Conservation (phyloP, 2,888 invertebrate species). For the Rhaphigaster nebulosa region DNA sequence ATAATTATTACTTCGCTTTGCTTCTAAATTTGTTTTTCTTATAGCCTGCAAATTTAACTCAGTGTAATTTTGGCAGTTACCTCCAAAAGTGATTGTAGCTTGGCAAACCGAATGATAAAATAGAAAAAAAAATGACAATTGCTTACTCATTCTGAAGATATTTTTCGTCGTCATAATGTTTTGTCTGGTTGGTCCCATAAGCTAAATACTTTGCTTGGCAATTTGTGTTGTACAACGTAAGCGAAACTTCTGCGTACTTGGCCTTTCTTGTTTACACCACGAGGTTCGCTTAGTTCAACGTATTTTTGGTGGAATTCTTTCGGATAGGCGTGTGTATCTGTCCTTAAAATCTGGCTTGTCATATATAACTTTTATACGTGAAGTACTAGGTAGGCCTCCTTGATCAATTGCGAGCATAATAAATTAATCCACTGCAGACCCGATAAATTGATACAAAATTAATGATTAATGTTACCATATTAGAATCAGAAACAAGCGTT, state of each 20-base stretch:
- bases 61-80: not conserved
- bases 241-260: constrained; percentile 12
- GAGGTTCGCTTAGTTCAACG: not conserved
- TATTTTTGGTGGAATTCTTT: not conserved
- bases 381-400: no score
- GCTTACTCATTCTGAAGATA: not conserved
- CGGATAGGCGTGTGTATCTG: not conserved
- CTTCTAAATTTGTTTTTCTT: no score
- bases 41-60: no score
- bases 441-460: not conserved
- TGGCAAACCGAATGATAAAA: constrained; percentile 19
- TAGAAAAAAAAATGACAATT: constrained; percentile 18
- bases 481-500: not conserved
- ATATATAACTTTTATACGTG: not conserved
- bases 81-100: not conserved
- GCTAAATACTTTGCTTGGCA: not conserved
- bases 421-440: no score
- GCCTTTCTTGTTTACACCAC: not conserved
- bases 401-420: no score
- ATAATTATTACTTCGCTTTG: no score
- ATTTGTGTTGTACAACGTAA: constrained; percentile 4
- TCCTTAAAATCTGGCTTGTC: not conserved
- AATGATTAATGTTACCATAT: not conserved
- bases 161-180: constrained; percentile 42
- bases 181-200: constrained; percentile 23